phyloP scores from a whole-genome alignment of 2,888 invertebrate genomes.

The Tenthredo mesomela region DNA sequence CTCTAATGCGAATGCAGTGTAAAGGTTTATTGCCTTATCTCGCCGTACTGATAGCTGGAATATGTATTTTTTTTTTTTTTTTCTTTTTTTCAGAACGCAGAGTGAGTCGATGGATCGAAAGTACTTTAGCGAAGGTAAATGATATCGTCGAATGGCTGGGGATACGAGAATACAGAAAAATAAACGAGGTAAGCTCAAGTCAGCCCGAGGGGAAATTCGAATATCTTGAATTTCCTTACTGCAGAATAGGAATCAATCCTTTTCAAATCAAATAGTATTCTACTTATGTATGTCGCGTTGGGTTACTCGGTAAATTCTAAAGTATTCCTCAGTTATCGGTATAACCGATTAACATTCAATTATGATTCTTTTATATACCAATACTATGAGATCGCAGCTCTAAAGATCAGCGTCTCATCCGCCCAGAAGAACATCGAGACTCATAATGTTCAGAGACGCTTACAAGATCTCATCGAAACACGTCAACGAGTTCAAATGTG shows the following conservation, averaged over 20 bases:
- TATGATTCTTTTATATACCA: not conserved
- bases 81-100: not conserved
- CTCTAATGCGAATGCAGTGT: slow-evolving; percentile 54
- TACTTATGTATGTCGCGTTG: not conserved
- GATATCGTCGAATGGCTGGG: not conserved
- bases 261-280: slow-evolving; percentile 5
- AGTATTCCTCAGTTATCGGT: not conserved
- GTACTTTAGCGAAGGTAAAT: slow-evolving; percentile 2
- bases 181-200: not conserved
- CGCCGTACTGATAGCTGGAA: slow-evolving; percentile 39
- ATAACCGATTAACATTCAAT: not conserved
- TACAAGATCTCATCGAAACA: not conserved
- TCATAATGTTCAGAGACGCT: not conserved
- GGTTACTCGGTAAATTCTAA: not conserved
- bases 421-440: not conserved
- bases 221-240: not conserved
- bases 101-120: slow-evolving; percentile 21
- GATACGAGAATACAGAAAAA: slow-evolving; percentile 2
- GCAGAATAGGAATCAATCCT: not conserved
- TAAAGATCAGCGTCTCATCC: not conserved
- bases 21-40: slow-evolving; percentile 51
- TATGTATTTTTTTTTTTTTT: not conserved
- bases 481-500: not conserved
- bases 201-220: not conserved
- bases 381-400: not conserved